These are phyloP conservation scores for Philypnodon macrostomus DNA, from an alignment of 2,797 vertebrate species.

Conservation along the genomic window DNA sequence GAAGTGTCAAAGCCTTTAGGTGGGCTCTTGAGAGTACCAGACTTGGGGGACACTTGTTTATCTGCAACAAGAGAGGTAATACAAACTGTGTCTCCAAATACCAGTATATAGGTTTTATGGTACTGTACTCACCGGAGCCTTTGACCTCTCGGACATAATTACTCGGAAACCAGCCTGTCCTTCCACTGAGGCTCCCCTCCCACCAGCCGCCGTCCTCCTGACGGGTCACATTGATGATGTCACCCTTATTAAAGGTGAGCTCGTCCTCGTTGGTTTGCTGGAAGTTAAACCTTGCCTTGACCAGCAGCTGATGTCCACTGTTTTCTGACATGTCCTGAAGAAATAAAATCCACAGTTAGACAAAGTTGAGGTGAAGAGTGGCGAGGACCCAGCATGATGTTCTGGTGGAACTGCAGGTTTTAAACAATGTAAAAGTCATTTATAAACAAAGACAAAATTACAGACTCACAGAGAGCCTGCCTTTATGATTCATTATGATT, in stretches of 20 bases:
- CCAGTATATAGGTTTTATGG: too few species aligned
- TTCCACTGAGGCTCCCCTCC: conserved; percentile 89
- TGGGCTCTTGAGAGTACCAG: conserved; percentile 91
- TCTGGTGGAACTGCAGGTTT: too few species aligned
- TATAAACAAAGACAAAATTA: too few species aligned
- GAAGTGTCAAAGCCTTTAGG: conserved; percentile 92
- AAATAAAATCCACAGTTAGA: background rate
- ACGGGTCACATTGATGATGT: conserved; percentile 91
- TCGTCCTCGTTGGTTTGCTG: conserved; percentile 98
- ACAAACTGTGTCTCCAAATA: background rate
- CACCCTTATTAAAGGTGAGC: conserved; percentile 92
- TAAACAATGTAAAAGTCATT: too few species aligned
- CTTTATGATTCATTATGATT: background rate
- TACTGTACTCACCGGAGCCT: conserved; percentile 87
- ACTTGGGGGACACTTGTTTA: conserved; percentile 95
- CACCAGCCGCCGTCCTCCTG: conserved; percentile 99
- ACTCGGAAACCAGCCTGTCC: conserved; percentile 97
- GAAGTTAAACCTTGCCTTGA: conserved; percentile 95
- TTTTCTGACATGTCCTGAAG: conserved; percentile 96
- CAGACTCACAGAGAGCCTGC: too few species aligned
- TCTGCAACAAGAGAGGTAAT: conserved; percentile 70
- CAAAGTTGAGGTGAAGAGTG: background rate
- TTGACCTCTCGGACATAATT: conserved; percentile 97
- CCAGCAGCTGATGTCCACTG: conserved; percentile 87
- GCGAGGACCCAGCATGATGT: background rate